Evolutionary conservation across 2,888 invertebrate genomes (phyloP).

Genomic region (Nebria brevicollis): DNA sequence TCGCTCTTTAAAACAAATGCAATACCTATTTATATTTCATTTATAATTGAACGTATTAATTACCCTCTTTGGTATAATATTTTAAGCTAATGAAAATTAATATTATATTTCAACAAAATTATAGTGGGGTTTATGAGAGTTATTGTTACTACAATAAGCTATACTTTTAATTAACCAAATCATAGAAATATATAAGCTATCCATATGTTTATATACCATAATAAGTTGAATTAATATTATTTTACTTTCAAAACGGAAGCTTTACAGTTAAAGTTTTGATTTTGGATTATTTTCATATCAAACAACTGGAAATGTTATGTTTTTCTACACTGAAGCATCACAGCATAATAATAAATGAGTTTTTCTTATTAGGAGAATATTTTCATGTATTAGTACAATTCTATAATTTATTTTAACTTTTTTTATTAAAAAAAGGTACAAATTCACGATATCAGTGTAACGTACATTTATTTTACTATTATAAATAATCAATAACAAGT

Average conservation of each 20-base stretch:
- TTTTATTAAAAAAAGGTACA: too few species aligned
- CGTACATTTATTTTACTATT: too few species aligned
- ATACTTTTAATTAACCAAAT: too few species aligned
- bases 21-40: background rate
- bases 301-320: background rate
- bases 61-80: background rate
- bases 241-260: background rate
- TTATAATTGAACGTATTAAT: background rate
- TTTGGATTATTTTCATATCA: background rate
- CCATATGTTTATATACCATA: too few species aligned
- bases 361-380: background rate
- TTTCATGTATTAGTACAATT: slow-evolving; percentile 17
- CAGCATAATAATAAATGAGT: background rate
- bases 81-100: too few species aligned
- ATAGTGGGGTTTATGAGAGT: too few species aligned
- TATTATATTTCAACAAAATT: too few species aligned
- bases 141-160: too few species aligned
- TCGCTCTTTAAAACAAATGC: background rate
- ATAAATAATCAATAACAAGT: too few species aligned
- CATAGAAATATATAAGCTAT: too few species aligned
- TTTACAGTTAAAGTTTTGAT: background rate
- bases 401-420: too few species aligned
- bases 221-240: background rate
- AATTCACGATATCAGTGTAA: too few species aligned
- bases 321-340: background rate